Evolutionary conservation across 2,113 vertebrate species (phyloP).

Genomic region (Phasianus colchicus): DNA sequence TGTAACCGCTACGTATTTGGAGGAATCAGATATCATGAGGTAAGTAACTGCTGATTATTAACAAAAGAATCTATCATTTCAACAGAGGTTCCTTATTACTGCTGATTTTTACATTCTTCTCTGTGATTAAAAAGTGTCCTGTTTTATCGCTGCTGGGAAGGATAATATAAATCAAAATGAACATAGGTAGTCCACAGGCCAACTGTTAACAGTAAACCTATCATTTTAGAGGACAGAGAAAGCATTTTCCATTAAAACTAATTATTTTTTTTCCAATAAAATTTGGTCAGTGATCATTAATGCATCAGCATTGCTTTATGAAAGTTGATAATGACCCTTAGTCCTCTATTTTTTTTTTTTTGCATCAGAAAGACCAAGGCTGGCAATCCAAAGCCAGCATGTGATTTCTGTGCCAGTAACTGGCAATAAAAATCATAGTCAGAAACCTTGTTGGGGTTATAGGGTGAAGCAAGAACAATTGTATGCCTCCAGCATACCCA

Average conservation of each 20-base stretch:
- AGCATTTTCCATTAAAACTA: background rate
- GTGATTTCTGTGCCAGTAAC: background rate
- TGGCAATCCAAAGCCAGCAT: background rate
- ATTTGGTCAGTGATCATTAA: background rate
- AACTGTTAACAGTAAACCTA: background rate
- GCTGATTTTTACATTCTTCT: background rate
- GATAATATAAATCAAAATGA: background rate
- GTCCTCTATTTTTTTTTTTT: background rate
- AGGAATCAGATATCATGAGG: background rate
- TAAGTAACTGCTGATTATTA: constrained; percentile 51
- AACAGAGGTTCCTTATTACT: constrained; percentile 4
- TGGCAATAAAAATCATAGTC: background rate
- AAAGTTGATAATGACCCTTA: background rate
- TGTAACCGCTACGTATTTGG: constrained; percentile 15
- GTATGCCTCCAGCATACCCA: background rate
- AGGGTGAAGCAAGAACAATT: background rate
- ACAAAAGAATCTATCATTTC: background rate
- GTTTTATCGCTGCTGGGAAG: constrained; percentile 7
- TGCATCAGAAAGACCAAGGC: background rate
- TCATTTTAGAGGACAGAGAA: background rate
- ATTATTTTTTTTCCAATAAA: background rate
- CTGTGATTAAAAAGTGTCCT: background rate
- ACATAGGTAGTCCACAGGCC: background rate
- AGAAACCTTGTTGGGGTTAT: background rate
- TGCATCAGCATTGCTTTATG: background rate